Percentiles rank a stretch among this genome's conserved stretches.
These are phyloP conservation scores for Pelodytes ibericus DNA, from an alignment of 2,797 vertebrate species.

Conservation along the genomic window DNA sequence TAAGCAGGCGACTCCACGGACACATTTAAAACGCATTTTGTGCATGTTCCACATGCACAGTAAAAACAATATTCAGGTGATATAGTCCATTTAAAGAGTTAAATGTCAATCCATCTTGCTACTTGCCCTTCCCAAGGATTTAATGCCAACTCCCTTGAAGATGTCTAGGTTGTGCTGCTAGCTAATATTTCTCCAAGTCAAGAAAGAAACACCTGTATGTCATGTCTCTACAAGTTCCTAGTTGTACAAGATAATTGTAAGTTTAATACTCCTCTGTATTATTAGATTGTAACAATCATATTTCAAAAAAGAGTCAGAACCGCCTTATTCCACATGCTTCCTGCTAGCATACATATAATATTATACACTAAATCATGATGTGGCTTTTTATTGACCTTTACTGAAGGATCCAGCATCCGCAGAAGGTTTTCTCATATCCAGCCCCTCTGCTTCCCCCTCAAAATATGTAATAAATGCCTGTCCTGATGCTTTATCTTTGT, in stretches of 20 bases:
- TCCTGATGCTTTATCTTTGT: no score
- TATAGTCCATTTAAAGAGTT: no score
- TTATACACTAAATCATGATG: background rate
- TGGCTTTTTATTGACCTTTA: no score
- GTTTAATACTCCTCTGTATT: background rate
- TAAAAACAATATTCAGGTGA: no score
- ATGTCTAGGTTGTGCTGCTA: constrained; percentile 7
- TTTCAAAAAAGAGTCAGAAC: background rate
- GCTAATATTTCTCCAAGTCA: constrained; percentile 1
- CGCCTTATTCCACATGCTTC: background rate
- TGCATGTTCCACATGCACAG: no score
- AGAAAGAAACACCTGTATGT: constrained; percentile 16
- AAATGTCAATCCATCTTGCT: constrained; percentile 22
- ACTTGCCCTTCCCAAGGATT: constrained; percentile 14
- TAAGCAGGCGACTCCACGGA: no score
- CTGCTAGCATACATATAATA: background rate
- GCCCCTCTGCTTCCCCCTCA: no score
- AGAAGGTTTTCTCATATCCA: no score
- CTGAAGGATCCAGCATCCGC: no score
- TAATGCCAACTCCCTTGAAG: constrained; percentile 14
- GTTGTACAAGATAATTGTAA: background rate
- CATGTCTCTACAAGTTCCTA: constrained; percentile 17
- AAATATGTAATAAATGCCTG: no score
- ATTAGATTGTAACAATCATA: background rate
- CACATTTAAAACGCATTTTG: no score